Base-by-base conservation (phyloP, 2,888 invertebrate genomes). In the Trissolcus japonicus region DNA sequence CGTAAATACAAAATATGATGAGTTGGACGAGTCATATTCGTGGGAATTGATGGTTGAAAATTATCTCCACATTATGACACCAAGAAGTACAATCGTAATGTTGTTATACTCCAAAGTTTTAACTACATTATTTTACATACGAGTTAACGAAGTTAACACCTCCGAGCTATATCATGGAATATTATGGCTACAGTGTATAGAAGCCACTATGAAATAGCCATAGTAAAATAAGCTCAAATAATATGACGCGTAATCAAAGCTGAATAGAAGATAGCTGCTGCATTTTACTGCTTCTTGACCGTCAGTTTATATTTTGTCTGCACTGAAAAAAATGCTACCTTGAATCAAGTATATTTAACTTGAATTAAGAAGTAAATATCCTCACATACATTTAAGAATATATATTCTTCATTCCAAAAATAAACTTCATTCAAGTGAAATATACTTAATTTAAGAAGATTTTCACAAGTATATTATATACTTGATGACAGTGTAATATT, bases 151-250 rank as follows among this genome's bases (percentile, higher is more conserved):
- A 60, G 60, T 61, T 68, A 60, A 55, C 61, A 61, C 61, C 48
- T 68, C 61, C 68, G 53, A 35, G 35, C 35, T 35, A 35, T 35
- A 35, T 35, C 11, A 35, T 11, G 35, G 35, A 35, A 35, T 29
- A 9, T 29, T 29, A 29, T 35, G 11, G 35, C 35, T 35, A 35
- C 35, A 35, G 35, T 35, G 35, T 35, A 35, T 35, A 35, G 35
- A 55, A 57, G 53, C 57, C 19, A 21, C 13, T 29, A 19, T 41
- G 16, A 57, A 63, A 72, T 72, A 25, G 59, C 65, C 41, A 59
- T 60, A 53, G 63, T 62, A 71, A 71, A 71, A 71, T 72, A 65
- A 72, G 65, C 63, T 48, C 51, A 63, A 71, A 62, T 57, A 43
- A 71, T 21, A 46, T 35, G 35, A 46, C 35, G 62, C 71, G 57